These are phyloP conservation scores for Eudyptes chrysolophus DNA, from an alignment of 2,113 vertebrate genomes.

Conservation along the genomic window DNA sequence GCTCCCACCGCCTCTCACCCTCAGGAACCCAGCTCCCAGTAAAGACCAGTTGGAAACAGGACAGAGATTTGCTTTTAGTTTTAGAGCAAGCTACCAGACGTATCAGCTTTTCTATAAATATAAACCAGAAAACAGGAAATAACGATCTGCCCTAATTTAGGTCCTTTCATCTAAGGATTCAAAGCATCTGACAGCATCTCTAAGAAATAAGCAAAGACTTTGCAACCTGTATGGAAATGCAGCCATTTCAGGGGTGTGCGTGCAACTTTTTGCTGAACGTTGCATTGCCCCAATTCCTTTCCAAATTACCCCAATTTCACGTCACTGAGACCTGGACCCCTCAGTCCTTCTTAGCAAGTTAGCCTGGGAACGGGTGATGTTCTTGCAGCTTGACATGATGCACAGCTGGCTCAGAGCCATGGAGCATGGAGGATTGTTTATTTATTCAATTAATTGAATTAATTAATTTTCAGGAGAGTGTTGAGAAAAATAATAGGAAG, in stretches of 20 bases:
- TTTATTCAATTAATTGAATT: conserved; percentile 47
- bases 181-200: conserved; percentile 1
- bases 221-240: background rate
- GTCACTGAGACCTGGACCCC: background rate
- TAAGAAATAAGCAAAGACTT: background rate
- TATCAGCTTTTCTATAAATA: conserved; percentile 35
- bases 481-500: background rate
- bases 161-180: conserved; percentile 41
- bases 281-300: background rate
- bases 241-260: background rate
- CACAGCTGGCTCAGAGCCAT: background rate
- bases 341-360: background rate
- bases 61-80: background rate
- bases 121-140: conserved; percentile 33
- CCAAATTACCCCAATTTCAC: background rate
- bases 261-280: background rate
- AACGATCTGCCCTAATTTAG: conserved; percentile 45
- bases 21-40: background rate
- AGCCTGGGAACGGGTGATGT: background rate
- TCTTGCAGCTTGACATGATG: background rate
- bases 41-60: background rate
- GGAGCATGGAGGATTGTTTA: background rate
- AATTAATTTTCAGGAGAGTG: conserved; percentile 23
- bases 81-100: background rate
- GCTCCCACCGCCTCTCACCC: background rate